Base-by-base conservation (phyloP, 2,113 vertebrate genomes). In the Poeciliopsis retropinna region DNA sequence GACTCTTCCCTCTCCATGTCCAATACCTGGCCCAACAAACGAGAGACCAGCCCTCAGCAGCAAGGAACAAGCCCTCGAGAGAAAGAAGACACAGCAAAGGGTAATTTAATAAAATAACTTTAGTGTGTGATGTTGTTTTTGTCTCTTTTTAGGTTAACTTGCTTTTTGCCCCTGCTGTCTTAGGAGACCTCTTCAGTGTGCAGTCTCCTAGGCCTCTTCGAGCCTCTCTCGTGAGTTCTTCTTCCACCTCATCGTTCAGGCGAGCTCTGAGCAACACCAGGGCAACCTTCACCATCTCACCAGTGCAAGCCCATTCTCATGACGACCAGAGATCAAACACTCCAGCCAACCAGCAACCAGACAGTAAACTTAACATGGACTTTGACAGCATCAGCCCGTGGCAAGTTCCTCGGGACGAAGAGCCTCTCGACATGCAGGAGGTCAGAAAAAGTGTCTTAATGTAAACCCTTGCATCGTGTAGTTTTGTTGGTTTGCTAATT, bases 1-100 rank as follows among this genome's bases (percentile, higher is more conserved):
- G 94, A 95, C 51, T 93, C 95, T 67, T 75, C 81, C 30, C 89
- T 87, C 34, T 92, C 91, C 77, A 95, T 97, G 92, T 97, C 97
- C 70, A 96, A 92, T 90, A 97, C 96, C 15, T 98, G 97, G 97
- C 96, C 96, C 64, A 95, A 96, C 76, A 96, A 95, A 78, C 95
- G 88, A 65, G 94, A 93, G 63, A 81, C 28, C 79, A 90, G 78
- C 71, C 91, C 92, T 41, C 86, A 76, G 1, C 81, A 79, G 60
- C 70, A 79, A 54, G 93, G 94, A 67, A 78, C 90, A 51, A 86
- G 80, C 47, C 81, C 92, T 13, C 94, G 94, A 85, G 95, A 95
- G 10, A 67, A 3, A 22, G 12, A 90, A 82, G 92, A 93, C 94
- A 86, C 73, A 75, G 87, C 37, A 64, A 90, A 67, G 60, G 79